Percentiles rank a stretch among this genome's conserved stretches.
Evolutionary conservation across 2,797 vertebrate genomes (phyloP).

Genomic region (Tokudaia muenninki): DNA sequence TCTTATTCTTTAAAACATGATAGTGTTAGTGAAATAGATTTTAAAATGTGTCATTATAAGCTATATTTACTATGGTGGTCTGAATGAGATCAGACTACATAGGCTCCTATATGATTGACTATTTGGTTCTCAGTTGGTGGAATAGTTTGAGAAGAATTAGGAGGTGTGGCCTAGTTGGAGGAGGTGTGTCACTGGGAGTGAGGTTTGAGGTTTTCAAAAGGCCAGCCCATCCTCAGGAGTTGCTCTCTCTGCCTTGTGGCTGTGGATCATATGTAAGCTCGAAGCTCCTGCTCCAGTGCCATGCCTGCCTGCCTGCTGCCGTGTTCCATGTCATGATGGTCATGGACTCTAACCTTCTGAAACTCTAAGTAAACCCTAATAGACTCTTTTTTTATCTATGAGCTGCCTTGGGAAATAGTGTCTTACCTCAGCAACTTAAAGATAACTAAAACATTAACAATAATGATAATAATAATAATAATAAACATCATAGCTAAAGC

Average conservation of each 20-base stretch:
- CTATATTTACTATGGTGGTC: neutral
- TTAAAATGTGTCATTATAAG: constrained; percentile 53
- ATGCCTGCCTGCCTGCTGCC: neutral
- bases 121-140: neutral
- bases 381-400: neutral
- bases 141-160: neutral
- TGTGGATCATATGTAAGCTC: neutral
- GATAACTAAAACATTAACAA: constrained; percentile 37
- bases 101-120: neutral
- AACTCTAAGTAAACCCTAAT: neutral
- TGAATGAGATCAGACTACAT: neutral
- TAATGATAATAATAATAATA: neutral
- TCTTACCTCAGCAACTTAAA: neutral
- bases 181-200: neutral
- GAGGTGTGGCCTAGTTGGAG: neutral
- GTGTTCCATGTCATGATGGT: neutral
- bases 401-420: neutral
- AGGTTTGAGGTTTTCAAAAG: neutral
- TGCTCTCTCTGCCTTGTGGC: neutral
- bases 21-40: constrained; percentile 18
- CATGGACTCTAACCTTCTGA: neutral
- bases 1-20: constrained; percentile 53
- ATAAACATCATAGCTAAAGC: constrained; percentile 15
- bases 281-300: neutral
- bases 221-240: neutral